Conservation (phyloP, 2,888 invertebrate genomes). For the Archips crataeganus region DNA sequence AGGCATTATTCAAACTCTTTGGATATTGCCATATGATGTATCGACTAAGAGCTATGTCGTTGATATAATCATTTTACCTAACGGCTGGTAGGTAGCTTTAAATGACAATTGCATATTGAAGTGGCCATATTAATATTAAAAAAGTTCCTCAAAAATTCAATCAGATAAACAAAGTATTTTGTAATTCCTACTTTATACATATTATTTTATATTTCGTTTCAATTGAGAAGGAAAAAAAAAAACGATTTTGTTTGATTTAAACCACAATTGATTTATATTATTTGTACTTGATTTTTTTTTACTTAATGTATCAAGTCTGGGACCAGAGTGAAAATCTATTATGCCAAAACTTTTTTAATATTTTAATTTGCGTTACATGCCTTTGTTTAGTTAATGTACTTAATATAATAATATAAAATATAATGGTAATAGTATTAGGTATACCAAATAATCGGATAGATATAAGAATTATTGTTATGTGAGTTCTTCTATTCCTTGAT, state of each 20-base stretch:
- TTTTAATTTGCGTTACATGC: neutral
- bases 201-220: no score
- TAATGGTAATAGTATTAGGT: neutral
- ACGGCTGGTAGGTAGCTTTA: neutral
- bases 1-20: no score
- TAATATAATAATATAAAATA: neutral
- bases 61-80: no score
- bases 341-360: neutral
- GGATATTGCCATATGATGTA: no score
- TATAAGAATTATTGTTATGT: neutral
- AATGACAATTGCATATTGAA: neutral
- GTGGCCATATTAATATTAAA: neutral
- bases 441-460: constrained; percentile 7
- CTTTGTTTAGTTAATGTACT: neutral
- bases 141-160: neutral
- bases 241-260: neutral
- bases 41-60: no score
- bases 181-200: neutral
- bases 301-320: constrained; percentile 1
- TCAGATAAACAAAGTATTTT: neutral
- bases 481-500: neutral
- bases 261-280: neutral
- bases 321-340: constrained; percentile 9
- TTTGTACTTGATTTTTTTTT: neutral
- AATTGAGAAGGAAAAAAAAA: neutral